Conservation (phyloP, 2,797 vertebrate species). For the Sebastes reedi region DNA sequence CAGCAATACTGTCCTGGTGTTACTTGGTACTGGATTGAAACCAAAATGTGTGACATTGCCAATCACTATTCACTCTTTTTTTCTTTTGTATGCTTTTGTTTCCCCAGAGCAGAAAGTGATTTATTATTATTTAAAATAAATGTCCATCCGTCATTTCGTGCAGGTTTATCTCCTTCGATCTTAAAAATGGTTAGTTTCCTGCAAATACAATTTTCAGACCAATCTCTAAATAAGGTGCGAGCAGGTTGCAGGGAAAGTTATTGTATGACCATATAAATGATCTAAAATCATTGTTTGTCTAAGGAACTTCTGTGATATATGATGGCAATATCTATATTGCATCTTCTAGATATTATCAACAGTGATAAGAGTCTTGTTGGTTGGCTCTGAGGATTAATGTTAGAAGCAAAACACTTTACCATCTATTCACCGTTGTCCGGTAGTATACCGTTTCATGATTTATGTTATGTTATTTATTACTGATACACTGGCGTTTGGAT, state of each 20-base stretch:
- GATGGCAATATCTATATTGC: neutral
- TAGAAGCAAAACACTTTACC: neutral
- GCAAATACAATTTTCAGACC: neutral
- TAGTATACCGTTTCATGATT: neutral
- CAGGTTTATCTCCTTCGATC: neutral
- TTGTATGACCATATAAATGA: neutral
- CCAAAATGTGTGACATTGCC: neutral
- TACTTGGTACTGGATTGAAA: neutral
- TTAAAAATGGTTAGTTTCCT: neutral
- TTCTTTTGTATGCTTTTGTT: neutral
- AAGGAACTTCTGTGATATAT: neutral
- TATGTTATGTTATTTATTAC: neutral
- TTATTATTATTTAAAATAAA: neutral
- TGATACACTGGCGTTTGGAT: neutral
- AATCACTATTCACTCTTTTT: neutral
- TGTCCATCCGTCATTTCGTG: neutral
- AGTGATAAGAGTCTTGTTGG: neutral
- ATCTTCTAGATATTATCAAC: neutral
- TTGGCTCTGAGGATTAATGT: neutral
- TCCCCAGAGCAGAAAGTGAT: neutral
- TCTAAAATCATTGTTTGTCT: neutral
- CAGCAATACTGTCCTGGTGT: neutral
- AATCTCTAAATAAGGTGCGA: neutral
- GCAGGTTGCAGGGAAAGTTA: neutral
- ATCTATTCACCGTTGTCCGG: neutral